phyloP scores from a whole-genome alignment of 92 coral and sea anemone genomes.

The Zoanthus sociatus region DNA sequence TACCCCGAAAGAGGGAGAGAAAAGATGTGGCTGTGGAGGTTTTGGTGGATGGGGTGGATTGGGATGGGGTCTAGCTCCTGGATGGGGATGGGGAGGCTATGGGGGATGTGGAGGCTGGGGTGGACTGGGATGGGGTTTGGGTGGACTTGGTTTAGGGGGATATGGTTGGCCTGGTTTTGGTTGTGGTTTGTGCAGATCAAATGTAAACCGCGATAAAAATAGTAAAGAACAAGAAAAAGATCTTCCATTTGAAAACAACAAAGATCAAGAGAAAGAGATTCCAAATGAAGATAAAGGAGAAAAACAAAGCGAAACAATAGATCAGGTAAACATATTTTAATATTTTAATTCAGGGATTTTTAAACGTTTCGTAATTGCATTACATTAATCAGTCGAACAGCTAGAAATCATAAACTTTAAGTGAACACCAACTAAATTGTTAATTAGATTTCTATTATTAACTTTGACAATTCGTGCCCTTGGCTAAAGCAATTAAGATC shows the following conservation, averaged over 20 bases:
- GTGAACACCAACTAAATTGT: no score
- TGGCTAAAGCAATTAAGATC: no score
- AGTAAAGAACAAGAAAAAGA: slow-evolving; percentile 16
- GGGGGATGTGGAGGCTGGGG: slow-evolving; percentile 75
- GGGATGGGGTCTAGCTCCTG: slow-evolving; percentile 5
- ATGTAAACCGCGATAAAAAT: slow-evolving; percentile 59
- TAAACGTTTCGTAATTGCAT: no score
- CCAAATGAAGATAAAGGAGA: not conserved
- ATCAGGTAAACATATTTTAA: slow-evolving; percentile 4
- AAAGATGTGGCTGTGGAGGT: slow-evolving; percentile 62
- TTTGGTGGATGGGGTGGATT: slow-evolving; percentile 23
- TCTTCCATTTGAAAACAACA: slow-evolving; percentile 7
- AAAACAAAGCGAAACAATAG: not conserved
- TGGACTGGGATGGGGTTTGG: slow-evolving; percentile 47
- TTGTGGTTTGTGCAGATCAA: slow-evolving; percentile 80
- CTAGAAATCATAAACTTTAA: no score
- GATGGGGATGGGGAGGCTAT: slow-evolving; percentile 66
- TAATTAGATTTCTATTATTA: no score
- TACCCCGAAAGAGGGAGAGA: slow-evolving; percentile 32
- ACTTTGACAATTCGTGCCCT: no score
- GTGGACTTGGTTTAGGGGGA: slow-evolving; percentile 34
- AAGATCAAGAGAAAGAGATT: slow-evolving; percentile 20
- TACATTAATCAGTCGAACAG: no score
- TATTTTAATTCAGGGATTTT: no score
- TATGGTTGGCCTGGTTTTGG: slow-evolving; percentile 45